phyloP scores from a whole-genome alignment of 2,797 vertebrate genomes.

The Craterocephalus amniculus region DNA sequence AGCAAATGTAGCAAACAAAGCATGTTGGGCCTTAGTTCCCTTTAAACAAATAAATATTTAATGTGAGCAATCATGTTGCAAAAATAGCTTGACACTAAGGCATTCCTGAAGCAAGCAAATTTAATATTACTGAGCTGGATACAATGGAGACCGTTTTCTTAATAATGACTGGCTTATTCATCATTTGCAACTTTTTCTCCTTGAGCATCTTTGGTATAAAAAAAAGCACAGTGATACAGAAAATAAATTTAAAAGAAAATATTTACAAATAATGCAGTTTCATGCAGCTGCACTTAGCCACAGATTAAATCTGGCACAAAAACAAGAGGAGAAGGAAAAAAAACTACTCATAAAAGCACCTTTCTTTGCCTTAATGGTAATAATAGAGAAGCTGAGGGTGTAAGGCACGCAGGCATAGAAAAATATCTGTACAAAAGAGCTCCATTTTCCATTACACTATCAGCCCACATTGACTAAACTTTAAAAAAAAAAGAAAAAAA shows the following conservation, averaged over 20 bases:
- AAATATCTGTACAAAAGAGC: constrained; percentile 61
- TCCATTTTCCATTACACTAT: constrained; percentile 66
- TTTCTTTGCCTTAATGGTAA: constrained; percentile 51
- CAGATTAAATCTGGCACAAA: constrained; percentile 43
- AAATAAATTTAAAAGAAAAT: constrained; percentile 48
- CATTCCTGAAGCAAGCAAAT: constrained; percentile 41
- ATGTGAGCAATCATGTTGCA: constrained; percentile 53
- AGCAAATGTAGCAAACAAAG: constrained; percentile 45
- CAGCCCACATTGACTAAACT: constrained; percentile 58
- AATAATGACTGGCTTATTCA: constrained; percentile 27
- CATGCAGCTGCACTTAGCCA: constrained; percentile 20
- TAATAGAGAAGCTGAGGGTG: constrained; percentile 51
- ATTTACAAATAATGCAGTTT: constrained; percentile 69
- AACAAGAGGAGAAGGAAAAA: constrained; percentile 12
- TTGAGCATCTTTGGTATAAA: constrained; percentile 63
- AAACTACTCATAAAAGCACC: constrained; percentile 40
- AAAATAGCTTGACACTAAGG: constrained; percentile 24
- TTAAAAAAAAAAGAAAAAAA: constrained; percentile 20
- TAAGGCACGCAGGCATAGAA: constrained; percentile 46
- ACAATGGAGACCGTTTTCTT: constrained; percentile 9
- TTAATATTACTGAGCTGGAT: constrained; percentile 30
- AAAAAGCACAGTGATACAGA: constrained; percentile 50
- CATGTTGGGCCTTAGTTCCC: constrained; percentile 54
- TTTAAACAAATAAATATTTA: constrained; percentile 80
- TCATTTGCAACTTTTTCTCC: constrained; percentile 46